These are phyloP conservation scores for Calliopum simillimum DNA, from an alignment of 2,888 invertebrate species.

Conservation along the genomic window DNA sequence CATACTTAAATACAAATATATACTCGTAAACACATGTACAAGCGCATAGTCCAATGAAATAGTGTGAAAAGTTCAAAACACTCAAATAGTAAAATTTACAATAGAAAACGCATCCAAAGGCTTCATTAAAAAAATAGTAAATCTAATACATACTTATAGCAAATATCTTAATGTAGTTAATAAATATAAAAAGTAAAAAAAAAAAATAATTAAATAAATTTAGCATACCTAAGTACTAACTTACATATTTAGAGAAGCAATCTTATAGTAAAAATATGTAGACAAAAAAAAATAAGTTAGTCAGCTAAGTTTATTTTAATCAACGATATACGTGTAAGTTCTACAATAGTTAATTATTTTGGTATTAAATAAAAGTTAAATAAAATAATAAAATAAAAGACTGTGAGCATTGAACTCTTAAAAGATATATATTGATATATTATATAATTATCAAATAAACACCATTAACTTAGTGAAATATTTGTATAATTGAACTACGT, in stretches of 20 bases:
- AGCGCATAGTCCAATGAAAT: not conserved
- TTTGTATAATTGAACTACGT: no score
- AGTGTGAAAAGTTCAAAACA: not conserved
- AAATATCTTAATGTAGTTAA: no score
- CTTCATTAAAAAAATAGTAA: constrained; percentile 34
- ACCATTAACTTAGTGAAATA: constrained; percentile 5
- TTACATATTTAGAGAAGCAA: no score
- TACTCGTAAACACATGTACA: not conserved
- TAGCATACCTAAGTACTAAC: no score
- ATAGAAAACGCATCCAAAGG: constrained; percentile 45
- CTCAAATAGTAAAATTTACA: constrained; percentile 34
- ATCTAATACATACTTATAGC: constrained; percentile 18
- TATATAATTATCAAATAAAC: constrained; percentile 16
- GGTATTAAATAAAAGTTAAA: constrained; percentile 33
- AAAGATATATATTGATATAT: constrained; percentile 41
- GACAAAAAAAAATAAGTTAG: no score
- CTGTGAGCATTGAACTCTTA: constrained; percentile 61
- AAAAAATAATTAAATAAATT: no score
- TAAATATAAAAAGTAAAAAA: no score
- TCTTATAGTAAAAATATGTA: no score
- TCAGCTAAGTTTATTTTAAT: constrained; percentile 49
- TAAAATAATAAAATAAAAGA: constrained; percentile 58
- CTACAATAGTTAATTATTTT: constrained; percentile 34
- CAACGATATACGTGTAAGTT: constrained; percentile 45
- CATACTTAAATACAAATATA: not conserved